Conservation (phyloP, 2,888 invertebrate genomes). For the Noctua comes region DNA sequence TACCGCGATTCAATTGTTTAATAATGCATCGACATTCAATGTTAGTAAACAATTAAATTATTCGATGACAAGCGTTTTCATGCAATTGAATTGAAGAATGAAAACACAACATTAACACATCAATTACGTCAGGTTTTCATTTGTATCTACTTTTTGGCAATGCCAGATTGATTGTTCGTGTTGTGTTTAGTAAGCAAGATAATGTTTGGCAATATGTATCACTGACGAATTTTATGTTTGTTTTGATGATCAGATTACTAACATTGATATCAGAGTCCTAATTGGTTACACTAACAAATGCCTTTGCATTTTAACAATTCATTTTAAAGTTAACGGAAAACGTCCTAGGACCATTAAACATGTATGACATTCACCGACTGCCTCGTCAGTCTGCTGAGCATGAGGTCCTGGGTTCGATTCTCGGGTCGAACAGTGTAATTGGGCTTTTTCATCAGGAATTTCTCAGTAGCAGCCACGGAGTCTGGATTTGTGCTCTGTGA, state of each 20-base stretch:
- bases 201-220: neutral
- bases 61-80: slow-evolving; percentile 53
- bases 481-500: no score
- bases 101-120: slow-evolving; percentile 43
- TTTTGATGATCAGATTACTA: neutral
- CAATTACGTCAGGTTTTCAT: slow-evolving; percentile 16
- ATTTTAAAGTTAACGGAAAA: no score
- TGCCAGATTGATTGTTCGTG: slow-evolving; percentile 9
- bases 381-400: no score
- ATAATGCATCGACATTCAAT: slow-evolving; percentile 27
- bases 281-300: neutral
- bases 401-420: no score
- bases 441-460: no score
- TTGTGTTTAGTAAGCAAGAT: slow-evolving; percentile 4
- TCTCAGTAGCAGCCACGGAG: no score
- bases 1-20: slow-evolving; percentile 55
- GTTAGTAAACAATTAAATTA: slow-evolving; percentile 66
- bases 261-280: neutral
- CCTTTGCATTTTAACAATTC: no score
- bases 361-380: neutral
- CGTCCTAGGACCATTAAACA: no score
- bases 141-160: neutral
- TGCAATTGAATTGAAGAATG: slow-evolving; percentile 43
- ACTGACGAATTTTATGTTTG: neutral
- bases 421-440: no score